Conservation (phyloP, 2,113 vertebrate genomes). For the Mobula hypostoma region DNA sequence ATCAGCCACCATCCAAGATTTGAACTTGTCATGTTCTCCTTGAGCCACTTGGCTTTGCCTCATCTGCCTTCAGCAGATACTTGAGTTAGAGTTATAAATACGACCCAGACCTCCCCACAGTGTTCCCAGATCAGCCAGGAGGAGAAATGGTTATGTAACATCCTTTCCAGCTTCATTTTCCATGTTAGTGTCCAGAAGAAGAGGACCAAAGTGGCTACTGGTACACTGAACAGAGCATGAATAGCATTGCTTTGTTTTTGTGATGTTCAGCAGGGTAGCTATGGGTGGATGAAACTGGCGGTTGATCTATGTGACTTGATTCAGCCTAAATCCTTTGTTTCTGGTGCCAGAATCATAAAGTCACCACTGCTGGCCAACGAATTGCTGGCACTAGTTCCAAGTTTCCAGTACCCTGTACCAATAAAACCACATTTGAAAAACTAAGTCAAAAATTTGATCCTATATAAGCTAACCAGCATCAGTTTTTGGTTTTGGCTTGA, state of each 20-base stretch:
- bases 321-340: neutral
- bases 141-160: too few species aligned
- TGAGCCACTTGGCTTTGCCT: neutral
- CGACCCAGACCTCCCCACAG: neutral
- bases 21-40: neutral
- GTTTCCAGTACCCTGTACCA: conserved; percentile 23
- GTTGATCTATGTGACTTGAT: neutral
- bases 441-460: conserved; percentile 2
- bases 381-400: conserved; percentile 11
- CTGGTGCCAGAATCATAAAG: conserved; percentile 28
- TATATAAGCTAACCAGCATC: neutral
- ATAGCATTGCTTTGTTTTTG: neutral
- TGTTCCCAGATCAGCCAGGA: neutral
- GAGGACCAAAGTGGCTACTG: neutral
- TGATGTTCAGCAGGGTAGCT: neutral
- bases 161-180: neutral
- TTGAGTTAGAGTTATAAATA: neutral
- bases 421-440: conserved; percentile 15
- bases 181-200: neutral
- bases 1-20: neutral
- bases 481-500: conserved; percentile 17
- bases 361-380: neutral
- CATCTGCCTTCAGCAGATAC: neutral
- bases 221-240: neutral
- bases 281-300: conserved; percentile 2